Evolutionary conservation across 2,888 invertebrate species (phyloP).

Genomic region (Micropterix aruncella): DNA sequence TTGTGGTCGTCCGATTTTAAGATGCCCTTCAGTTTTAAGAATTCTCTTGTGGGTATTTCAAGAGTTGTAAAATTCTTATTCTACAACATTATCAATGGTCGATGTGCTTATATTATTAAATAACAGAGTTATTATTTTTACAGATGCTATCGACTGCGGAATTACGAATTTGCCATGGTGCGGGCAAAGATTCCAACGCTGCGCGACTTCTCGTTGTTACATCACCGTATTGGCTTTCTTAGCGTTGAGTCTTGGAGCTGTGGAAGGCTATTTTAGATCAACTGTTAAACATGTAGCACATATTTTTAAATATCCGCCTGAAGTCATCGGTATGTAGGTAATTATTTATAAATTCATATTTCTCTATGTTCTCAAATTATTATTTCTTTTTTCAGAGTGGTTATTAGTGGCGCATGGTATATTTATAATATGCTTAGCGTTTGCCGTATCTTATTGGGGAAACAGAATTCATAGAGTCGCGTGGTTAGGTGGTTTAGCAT

Average conservation of each 20-base stretch:
- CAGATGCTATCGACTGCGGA: slow-evolving; percentile 35
- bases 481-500: slow-evolving; percentile 41
- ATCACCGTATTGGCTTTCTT: slow-evolving; percentile 23
- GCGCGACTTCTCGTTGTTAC: slow-evolving; percentile 30
- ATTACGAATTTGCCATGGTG: slow-evolving; percentile 29
- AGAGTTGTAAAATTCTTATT: too few species aligned
- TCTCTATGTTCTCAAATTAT: too few species aligned
- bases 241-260: slow-evolving; percentile 27
- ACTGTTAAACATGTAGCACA: slow-evolving; percentile 32
- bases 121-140: too few species aligned
- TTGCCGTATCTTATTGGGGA: slow-evolving; percentile 41
- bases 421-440: slow-evolving; percentile 34
- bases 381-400: slow-evolving; percentile 50
- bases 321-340: slow-evolving; percentile 22
- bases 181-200: slow-evolving; percentile 25
- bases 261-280: slow-evolving; percentile 31
- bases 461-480: slow-evolving; percentile 40
- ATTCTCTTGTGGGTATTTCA: too few species aligned
- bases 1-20: too few species aligned
- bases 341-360: background rate
- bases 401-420: slow-evolving; percentile 37
- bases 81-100: too few species aligned
- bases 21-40: too few species aligned
- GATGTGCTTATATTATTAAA: too few species aligned
- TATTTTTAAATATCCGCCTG: slow-evolving; percentile 26